Percentiles rank a stretch among this genome's conserved stretches.
Evolutionary conservation across 2,113 vertebrate genomes (phyloP).

Genomic region (Cromileptes altivelis): DNA sequence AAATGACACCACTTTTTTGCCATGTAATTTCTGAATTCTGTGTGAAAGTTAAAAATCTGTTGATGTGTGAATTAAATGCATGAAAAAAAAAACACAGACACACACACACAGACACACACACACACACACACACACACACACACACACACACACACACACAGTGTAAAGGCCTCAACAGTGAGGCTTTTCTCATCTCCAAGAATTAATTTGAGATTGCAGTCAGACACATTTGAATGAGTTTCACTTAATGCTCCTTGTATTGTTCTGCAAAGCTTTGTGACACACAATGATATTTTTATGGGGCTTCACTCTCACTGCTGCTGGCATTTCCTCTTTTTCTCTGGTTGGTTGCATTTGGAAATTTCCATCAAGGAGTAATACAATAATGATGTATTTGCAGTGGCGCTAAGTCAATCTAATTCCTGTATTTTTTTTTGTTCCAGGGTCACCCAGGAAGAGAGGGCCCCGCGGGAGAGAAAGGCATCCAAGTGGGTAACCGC

Average conservation of each 20-base stretch:
- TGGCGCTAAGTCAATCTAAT: constrained; percentile 15
- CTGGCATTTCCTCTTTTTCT: constrained; percentile 11
- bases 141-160: too few species aligned
- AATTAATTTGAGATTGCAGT: constrained; percentile 49
- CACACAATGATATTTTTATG: constrained; percentile 33
- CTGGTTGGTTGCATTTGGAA: constrained; percentile 22
- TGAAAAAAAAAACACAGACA: too few species aligned
- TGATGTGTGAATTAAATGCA: too few species aligned
- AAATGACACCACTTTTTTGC: too few species aligned
- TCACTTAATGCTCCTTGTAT: constrained; percentile 36
- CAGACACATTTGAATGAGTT: constrained; percentile 46
- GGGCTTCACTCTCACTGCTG: constrained; percentile 11
- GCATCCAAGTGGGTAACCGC: constrained; percentile 86
- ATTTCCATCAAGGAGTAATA: constrained; percentile 21
- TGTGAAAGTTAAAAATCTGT: too few species aligned
- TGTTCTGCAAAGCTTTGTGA: constrained; percentile 47
- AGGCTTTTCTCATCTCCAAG: constrained; percentile 29
- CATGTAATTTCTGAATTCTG: too few species aligned
- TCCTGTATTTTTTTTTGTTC: constrained; percentile 15
- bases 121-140: too few species aligned
- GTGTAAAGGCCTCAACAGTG: neutral
- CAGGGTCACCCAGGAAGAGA: constrained; percentile 96
- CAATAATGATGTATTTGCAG: constrained; percentile 40
- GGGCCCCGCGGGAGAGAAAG: constrained; percentile 92
- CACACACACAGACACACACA: too few species aligned